Base-by-base conservation (phyloP, 2,888 invertebrate species). In the Torymus aiolomorphi region DNA sequence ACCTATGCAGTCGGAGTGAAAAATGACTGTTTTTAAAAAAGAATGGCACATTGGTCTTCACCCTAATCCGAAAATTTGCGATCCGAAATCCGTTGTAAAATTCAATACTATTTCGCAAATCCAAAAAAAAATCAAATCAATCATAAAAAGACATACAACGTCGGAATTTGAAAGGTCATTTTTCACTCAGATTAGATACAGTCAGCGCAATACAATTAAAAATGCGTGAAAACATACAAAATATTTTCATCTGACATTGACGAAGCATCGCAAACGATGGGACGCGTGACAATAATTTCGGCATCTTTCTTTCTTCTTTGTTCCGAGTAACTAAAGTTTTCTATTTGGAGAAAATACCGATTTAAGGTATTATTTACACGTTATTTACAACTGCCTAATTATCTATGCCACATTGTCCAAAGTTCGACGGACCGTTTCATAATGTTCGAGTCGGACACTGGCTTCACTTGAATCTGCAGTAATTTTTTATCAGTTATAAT, bases 311-410 rank as follows among this genome's bases (percentile, higher is more conserved):
- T 51, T 62, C 13, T 42, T 18, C 14, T 16, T 24, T 31, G 11
- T 76, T 18, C 0, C 18, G 4, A 20, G 14, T 16, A 20, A 65
- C n/a, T 10, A 31, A 65, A 49, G 42, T 65, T 31, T 63, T 61
- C 10, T 13, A 31, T 31, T 49, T 49, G 52, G 65, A 63, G 54
- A 70, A 75, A 75, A 71, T 66, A 72, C 71, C 76, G 54, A 67
- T 51, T 72, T 14, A 20, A 69, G 69, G 54, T 70, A 71, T 76
- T 80, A 80, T 81, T 75, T 81, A 81, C 78, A 81, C 65, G 24
- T 71, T 78, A 78, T 81, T 31, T 81, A 81, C 80, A 81, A 75
- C 66, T 74, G 72, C 77, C 80, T 78, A 78, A 20, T 54, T 63
- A 14, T 24, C 54, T 13, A n/a, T 79, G 69, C 52, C 52, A 59